Conservation (phyloP, 2,888 invertebrate genomes). For the Melieria omissa region DNA sequence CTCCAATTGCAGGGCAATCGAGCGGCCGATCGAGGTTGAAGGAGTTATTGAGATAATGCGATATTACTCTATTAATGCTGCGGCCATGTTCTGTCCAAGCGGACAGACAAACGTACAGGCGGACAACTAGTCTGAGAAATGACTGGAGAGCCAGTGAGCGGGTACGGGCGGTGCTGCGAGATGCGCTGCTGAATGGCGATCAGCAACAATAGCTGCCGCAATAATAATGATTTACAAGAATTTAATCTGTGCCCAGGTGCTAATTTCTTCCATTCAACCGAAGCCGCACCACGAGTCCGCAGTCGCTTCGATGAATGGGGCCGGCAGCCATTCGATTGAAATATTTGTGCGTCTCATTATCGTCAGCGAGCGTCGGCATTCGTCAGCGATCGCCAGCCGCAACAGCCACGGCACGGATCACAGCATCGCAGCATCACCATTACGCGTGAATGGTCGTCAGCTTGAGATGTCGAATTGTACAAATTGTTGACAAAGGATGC, state of each 20-base stretch:
- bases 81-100: no score
- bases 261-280: slow-evolving; percentile 39
- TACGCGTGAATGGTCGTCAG: neutral
- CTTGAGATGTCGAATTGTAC: slow-evolving; percentile 34
- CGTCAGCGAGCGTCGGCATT: slow-evolving; percentile 27
- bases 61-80: slow-evolving; percentile 29
- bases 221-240: slow-evolving; percentile 42
- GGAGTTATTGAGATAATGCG: slow-evolving; percentile 28
- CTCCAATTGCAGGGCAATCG: neutral
- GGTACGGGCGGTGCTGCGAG: slow-evolving; percentile 40
- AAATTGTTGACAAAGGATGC: slow-evolving; percentile 36
- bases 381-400: neutral
- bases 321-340: neutral
- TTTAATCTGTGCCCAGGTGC: slow-evolving; percentile 43
- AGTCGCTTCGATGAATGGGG: no score
- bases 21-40: slow-evolving; percentile 16
- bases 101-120: no score
- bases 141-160: no score
- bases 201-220: slow-evolving; percentile 18
- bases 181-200: slow-evolving; percentile 43
- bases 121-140: no score
- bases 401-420: neutral
- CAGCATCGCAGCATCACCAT: neutral
- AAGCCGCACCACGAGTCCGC: no score
- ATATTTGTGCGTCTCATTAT: slow-evolving; percentile 33